Base-by-base conservation (phyloP, 92 coral and sea anemone species). In the Bergia sp. region DNA sequence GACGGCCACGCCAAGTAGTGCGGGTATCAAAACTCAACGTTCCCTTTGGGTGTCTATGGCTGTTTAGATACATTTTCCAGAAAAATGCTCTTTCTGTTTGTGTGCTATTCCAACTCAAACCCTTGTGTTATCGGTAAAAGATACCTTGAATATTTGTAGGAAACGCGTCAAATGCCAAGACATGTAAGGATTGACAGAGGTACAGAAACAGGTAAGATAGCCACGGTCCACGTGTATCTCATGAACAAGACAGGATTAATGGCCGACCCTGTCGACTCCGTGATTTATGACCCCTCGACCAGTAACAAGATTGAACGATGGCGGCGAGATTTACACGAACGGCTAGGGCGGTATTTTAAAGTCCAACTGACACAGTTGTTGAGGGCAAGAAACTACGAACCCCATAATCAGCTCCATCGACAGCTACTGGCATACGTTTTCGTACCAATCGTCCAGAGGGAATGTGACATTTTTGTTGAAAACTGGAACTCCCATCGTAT, bases 241-340 rank as follows among this genome's bases (percentile, higher is more conserved):
- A 82, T 50, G 23, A 29, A 61, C 42, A 49, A 82, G 11, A 5
- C 71, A 40, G 88, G 37, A 37, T 5, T 61, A 8, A 39, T 67
- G 79, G 85, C 18, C 29, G 87, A 64, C 41, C 88, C 88, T 8
- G 73, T 37, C 16, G 55, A 84, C 37, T 38, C 88, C 9, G 37
- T 84, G 11, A 69, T 61, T 8, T 84, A 84, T 58, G 88, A 79
- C 5, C 65, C 85, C 37, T 80, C 85, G 1, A 80, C 71, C 7
- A 50, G 71, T 9, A 80, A 71, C 8, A 71, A 53, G 37, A 79
- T 88, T 41, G 86, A 88, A 66, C 18, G 90, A 43, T 88, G 90
- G 90, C 79, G 86, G 90, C 90, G 77, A 37, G 90, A 88, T n/a
- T 65, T 88, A 3, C 86, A 88, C 79, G 64, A 64, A 3, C 69